A percentile compares a stretch with the other conserved stretches of the same genome.
These are phyloP conservation scores for Lerista edwardsae DNA, from an alignment of 2,797 vertebrate genomes.

Conservation along the genomic window DNA sequence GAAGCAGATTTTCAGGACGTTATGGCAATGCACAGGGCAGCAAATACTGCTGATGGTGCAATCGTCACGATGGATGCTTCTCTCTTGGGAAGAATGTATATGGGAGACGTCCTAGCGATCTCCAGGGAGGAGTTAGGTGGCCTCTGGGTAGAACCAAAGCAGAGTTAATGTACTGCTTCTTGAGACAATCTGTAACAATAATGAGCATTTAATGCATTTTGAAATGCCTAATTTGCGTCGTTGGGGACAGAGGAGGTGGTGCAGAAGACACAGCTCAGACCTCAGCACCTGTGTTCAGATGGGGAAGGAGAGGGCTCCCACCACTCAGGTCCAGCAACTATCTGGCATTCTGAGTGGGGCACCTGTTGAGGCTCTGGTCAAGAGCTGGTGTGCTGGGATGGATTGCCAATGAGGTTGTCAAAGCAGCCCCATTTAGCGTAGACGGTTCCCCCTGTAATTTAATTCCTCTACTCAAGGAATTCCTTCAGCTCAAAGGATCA, in stretches of 20 bases:
- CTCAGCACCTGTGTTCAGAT: too few species aligned
- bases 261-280: too few species aligned
- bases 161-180: neutral
- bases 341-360: too few species aligned
- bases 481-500: too few species aligned
- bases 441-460: too few species aligned
- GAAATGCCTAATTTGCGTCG: neutral
- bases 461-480: too few species aligned
- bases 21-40: neutral
- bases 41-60: neutral
- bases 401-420: too few species aligned
- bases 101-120: neutral
- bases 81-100: neutral
- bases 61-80: too few species aligned
- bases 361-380: neutral
- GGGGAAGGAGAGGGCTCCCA: too few species aligned
- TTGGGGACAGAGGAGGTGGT: neutral
- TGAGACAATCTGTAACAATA: neutral
- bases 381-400: neutral
- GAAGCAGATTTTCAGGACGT: neutral
- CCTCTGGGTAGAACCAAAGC: neutral
- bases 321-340: too few species aligned
- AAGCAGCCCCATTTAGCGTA: too few species aligned
- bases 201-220: neutral
- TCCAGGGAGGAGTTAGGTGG: neutral